Percentiles rank a stretch among this genome's conserved stretches.
Conservation (phyloP, 2,113 vertebrate species). For the Phylloscopus trochiloides region DNA sequence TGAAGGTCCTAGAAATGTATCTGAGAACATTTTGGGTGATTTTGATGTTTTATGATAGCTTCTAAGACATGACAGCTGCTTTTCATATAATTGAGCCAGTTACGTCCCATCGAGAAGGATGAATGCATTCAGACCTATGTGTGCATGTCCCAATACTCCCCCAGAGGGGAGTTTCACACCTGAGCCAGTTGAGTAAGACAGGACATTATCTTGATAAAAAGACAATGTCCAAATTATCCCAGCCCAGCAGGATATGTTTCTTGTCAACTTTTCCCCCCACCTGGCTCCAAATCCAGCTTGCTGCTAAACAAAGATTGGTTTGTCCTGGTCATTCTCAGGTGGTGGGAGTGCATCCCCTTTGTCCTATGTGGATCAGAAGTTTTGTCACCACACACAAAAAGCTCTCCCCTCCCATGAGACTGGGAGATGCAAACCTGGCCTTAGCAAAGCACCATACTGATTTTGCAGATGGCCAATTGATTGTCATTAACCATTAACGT, state of each 20-base stretch:
- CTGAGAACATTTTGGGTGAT: no score
- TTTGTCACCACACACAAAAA: not conserved
- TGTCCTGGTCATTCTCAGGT: not conserved
- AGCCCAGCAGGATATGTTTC: not conserved
- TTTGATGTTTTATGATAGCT: not conserved
- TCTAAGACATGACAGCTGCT: not conserved
- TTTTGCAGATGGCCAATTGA: not conserved
- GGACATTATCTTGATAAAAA: not conserved
- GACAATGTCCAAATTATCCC: not conserved
- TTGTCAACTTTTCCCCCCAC: accelerated
- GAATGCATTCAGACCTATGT: not conserved
- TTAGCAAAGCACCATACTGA: not conserved
- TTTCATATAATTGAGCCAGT: not conserved
- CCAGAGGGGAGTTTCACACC: not conserved
- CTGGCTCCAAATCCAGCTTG: not conserved
- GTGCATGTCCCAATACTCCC: not conserved
- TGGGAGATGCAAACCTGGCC: not conserved
- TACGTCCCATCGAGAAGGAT: accelerated
- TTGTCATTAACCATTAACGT: not conserved
- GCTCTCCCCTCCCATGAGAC: accelerated
- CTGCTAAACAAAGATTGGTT: not conserved
- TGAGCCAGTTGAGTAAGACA: not conserved
- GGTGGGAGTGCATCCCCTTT: accelerated
- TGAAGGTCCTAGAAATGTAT: not conserved
- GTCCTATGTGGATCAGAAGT: not conserved